Evolutionary conservation across 2,888 invertebrate species (phyloP), one percentile per base, ranked within the genome.

Genomic region (Sphecodes monilicornis): DNA sequence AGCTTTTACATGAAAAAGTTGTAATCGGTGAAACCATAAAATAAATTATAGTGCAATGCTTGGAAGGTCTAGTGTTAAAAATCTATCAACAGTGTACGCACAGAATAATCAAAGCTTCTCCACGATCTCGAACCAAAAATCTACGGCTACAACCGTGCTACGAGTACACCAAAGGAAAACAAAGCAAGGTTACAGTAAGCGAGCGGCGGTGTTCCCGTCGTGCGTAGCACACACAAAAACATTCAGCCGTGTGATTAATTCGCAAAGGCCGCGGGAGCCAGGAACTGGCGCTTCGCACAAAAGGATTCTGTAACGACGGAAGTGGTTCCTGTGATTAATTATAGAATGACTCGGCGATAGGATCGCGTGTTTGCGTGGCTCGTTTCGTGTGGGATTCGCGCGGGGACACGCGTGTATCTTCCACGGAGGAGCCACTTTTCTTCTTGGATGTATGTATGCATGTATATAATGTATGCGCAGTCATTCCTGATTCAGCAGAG

Each of bases 401-500:
- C 8, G 64, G 8, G 13, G 57, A 16, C 57, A 64, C 64, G 18
- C 32, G 29, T 29, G 64, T 29, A 29, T 57, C 57, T 29, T 57
- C 64, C 50, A 50, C n/a, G 50, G 64, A 29, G 18, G 8, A 64
- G 32, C 64, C 32, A 76, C 82, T 76, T 76, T 82, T 80, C 80
- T 80, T 75, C 66, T 22, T 22, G 74, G 39, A 70, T 74, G 84
- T 74, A n/a, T 10, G 10, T 50, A n/a, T 50, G 18, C 6, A 46
- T 46, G 50, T 50, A 54, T 84, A 82, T 82, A 84, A 84, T 76
- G 66, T 84, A 84, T 84, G 80, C 80, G 77, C 69, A 80, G 80
- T 80, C 84, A 71, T 79, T 79, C 76, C 84, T 85, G 84, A 84
- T 84, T 85, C 84, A 84, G 85, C 85, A 68, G 66, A 64, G 75